Evolutionary conservation across 2,888 invertebrate genomes (phyloP).

Genomic region (Eurois occulta): DNA sequence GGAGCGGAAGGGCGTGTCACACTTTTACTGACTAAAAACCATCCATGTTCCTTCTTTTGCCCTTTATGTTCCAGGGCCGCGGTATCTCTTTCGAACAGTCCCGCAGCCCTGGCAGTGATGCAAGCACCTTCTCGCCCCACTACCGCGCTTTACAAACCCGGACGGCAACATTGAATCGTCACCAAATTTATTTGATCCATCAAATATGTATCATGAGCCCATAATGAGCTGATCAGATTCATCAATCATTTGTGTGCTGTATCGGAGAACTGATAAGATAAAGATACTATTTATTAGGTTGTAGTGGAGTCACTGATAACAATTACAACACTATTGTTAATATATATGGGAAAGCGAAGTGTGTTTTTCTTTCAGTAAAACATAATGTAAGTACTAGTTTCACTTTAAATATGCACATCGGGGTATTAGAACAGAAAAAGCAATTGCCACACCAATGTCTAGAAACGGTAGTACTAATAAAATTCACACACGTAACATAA

Average conservation of each 20-base stretch:
- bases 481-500: too few species aligned
- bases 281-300: conserved; percentile 40
- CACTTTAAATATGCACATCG: neutral
- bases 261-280: conserved; percentile 50
- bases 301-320: conserved; percentile 28
- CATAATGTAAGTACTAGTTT: neutral
- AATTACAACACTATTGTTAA: conserved; percentile 35
- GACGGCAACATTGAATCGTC: neutral
- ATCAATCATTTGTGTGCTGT: conserved; percentile 46
- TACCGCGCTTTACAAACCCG: neutral
- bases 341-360: conserved; percentile 14
- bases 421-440: too few species aligned
- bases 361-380: conserved; percentile 6
- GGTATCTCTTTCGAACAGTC: too few species aligned
- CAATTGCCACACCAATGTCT: too few species aligned
- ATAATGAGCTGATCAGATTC: conserved; percentile 41
- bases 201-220: conserved; percentile 13
- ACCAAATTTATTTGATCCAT: conserved; percentile 6
- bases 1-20: too few species aligned
- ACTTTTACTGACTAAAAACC: too few species aligned
- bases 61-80: too few species aligned
- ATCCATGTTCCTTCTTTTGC: too few species aligned
- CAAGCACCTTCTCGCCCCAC: neutral
- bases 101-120: too few species aligned
- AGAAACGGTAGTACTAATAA: too few species aligned